Conservation (phyloP, 2,797 vertebrate genomes). For the Smutsia gigantea region DNA sequence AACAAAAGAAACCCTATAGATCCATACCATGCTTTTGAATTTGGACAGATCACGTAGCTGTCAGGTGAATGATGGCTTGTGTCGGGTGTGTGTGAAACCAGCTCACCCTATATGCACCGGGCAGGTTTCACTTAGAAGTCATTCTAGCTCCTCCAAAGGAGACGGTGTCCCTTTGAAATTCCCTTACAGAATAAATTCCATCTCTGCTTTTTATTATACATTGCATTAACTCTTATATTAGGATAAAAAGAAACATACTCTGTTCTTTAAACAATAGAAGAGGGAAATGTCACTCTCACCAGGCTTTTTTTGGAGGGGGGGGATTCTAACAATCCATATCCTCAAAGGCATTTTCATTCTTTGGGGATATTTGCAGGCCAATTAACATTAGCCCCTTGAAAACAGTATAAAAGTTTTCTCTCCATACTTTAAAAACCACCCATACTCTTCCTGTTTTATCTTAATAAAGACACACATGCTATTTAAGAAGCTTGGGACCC, state of each 20-base stretch:
- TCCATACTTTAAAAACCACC: not conserved
- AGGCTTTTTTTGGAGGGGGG: not conserved
- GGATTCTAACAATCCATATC: slow-evolving; percentile 48
- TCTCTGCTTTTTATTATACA: slow-evolving; percentile 83
- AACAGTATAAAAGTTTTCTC: not conserved
- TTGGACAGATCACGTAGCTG: not conserved
- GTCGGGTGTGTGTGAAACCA: slow-evolving; percentile 53
- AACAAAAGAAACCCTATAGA: slow-evolving; percentile 36
- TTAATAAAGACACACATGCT: not conserved
- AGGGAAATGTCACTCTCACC: slow-evolving; percentile 40
- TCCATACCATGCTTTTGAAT: rapidly evolving
- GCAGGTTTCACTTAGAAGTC: slow-evolving; percentile 66
- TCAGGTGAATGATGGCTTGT: not conserved
- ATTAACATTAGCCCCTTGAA: not conserved
- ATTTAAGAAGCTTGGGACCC: not conserved
- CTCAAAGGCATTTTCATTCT: slow-evolving; percentile 58
- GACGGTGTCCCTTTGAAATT: slow-evolving; percentile 80
- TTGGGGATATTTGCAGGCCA: not conserved
- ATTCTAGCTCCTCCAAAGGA: slow-evolving; percentile 69
- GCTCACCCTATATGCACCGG: not conserved
- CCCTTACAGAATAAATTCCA: slow-evolving; percentile 74
- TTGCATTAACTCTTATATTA: slow-evolving; percentile 68
- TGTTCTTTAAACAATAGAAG: slow-evolving; percentile 57
- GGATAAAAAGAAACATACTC: slow-evolving; percentile 78
- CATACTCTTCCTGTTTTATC: not conserved